Conservation (phyloP, 2,113 vertebrate species). For the Thalassarche chlororhynchos region DNA sequence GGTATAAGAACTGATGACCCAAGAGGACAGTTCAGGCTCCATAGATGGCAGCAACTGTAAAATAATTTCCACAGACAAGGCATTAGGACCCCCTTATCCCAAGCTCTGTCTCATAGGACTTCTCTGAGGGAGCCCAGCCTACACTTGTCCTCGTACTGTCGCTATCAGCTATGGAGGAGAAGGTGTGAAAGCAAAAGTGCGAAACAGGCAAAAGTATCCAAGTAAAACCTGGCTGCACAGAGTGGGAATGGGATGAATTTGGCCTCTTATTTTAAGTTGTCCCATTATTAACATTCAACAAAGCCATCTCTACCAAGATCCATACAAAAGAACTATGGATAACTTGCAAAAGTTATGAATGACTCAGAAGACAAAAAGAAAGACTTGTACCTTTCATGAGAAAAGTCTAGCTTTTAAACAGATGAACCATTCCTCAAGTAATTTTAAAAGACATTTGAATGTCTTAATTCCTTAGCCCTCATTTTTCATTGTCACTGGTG, state of each 20-base stretch:
- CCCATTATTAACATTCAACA: neutral
- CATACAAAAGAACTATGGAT: neutral
- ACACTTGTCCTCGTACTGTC: neutral
- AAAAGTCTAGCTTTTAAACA: neutral
- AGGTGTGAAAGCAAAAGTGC: neutral
- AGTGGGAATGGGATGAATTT: neutral
- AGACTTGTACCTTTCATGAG: neutral
- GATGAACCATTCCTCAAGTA: neutral
- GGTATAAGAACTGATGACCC: neutral
- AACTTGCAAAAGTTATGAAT: neutral
- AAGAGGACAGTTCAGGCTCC: neutral
- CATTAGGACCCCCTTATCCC: neutral
- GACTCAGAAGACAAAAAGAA: neutral
- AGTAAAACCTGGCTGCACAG: neutral
- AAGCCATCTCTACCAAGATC: neutral
- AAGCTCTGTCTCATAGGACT: neutral
- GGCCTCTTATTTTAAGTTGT: neutral
- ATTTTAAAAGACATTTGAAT: neutral
- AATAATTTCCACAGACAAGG: neutral
- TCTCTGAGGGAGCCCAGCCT: neutral
- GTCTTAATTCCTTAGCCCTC: neutral
- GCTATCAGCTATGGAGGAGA: neutral
- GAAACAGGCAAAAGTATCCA: neutral
- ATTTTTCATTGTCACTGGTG: neutral
- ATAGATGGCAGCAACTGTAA: neutral